Evolutionary conservation across 92 coral and sea anemone genomes (phyloP).

Genomic region (Blastomussa wellsi): DNA sequence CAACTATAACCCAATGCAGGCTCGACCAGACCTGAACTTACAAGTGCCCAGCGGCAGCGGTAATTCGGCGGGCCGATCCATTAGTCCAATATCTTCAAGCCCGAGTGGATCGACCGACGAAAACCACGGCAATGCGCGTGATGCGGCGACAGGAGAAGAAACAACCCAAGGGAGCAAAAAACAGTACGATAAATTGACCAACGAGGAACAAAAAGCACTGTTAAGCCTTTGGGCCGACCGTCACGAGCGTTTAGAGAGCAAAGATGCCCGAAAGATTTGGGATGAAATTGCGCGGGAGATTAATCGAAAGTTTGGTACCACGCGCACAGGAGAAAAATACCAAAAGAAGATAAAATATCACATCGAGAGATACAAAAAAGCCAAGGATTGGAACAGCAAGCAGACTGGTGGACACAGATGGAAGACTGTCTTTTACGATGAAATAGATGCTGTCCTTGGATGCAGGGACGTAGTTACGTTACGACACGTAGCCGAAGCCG

Average conservation of each 20-base stretch:
- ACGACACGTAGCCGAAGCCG: conserved; percentile 29
- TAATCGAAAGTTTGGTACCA: not conserved
- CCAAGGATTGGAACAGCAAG: conserved; percentile 45
- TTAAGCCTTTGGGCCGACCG: conserved; percentile 28
- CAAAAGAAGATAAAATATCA: conserved; percentile 30
- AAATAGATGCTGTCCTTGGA: conserved; percentile 34
- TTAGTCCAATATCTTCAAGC: not conserved
- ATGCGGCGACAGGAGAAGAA: not conserved
- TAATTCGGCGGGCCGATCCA: not conserved
- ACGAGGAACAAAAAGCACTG: conserved; percentile 23
- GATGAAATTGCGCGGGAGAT: conserved; percentile 34
- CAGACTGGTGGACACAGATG: conserved; percentile 39
- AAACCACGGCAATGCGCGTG: not conserved
- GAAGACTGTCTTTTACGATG: conserved; percentile 24
- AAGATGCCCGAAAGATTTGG: conserved; percentile 44
- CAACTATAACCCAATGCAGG: conserved; percentile 5
- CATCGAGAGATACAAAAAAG: conserved; percentile 32
- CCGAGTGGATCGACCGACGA: not conserved
- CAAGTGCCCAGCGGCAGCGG: conserved; percentile 10
- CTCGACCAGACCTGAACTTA: conserved; percentile 12
- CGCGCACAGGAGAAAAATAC: conserved; percentile 27
- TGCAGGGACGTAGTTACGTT: conserved; percentile 39
- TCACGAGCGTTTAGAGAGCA: conserved; percentile 37
- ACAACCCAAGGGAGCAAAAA: not conserved
- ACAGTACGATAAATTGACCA: conserved; percentile 6